Evolutionary conservation across 2,888 invertebrate genomes (phyloP).

Genomic region (Saturnia japonica): DNA sequence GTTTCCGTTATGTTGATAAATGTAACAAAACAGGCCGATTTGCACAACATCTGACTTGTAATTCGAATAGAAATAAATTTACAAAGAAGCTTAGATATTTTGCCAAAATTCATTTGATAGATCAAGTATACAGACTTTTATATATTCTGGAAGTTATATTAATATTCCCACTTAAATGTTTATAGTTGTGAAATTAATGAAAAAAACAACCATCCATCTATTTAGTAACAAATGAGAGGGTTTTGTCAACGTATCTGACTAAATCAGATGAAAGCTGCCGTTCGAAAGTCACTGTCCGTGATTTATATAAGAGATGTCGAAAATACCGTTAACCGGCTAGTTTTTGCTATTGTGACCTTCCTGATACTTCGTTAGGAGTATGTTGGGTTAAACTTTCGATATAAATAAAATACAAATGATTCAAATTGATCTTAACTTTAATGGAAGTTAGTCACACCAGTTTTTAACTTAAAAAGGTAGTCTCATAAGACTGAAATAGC

Average conservation of each 20-base stretch:
- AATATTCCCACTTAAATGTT: too few species aligned
- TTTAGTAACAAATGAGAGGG: neutral
- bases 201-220: neutral
- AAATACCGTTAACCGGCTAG: neutral
- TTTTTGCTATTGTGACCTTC: neutral
- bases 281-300: neutral
- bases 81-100: neutral
- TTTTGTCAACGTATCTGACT: neutral
- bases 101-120: neutral
- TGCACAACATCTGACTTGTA: neutral
- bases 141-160: too few species aligned
- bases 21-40: conserved; percentile 7
- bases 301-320: neutral
- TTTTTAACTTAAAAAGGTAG: too few species aligned
- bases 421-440: neutral
- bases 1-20: conserved; percentile 10
- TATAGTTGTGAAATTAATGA: neutral
- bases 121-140: neutral
- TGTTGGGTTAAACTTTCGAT: neutral
- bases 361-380: neutral
- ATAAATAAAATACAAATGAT: neutral
- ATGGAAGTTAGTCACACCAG: neutral
- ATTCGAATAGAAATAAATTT: neutral
- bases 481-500: too few species aligned
- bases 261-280: neutral